These are phyloP conservation scores for Sebastes diploproa DNA, from an alignment of 2,797 vertebrate genomes.

Conservation along the genomic window DNA sequence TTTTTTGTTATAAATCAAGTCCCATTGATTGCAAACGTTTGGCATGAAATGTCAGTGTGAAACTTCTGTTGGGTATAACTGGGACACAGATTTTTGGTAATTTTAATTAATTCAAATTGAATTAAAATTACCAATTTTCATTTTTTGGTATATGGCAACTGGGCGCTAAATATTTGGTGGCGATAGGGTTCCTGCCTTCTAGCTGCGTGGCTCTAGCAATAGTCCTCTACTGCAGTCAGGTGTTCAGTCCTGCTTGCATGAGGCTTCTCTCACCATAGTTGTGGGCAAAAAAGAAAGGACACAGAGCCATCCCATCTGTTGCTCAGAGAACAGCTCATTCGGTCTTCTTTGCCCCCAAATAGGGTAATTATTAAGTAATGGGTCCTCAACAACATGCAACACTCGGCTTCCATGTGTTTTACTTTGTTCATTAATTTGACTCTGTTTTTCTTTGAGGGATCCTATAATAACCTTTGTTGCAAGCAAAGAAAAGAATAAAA, in stretches of 20 bases:
- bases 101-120: not conserved
- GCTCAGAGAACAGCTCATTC: conserved; percentile 26
- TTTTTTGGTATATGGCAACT: conserved; percentile 25
- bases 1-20: conserved; percentile 30
- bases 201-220: conserved; percentile 47
- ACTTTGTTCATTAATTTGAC: conserved; percentile 57
- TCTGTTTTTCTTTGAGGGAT: conserved; percentile 58
- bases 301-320: conserved; percentile 31
- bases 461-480: conserved; percentile 68
- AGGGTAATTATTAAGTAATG: conserved; percentile 29
- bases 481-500: conserved; percentile 71
- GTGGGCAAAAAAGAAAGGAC: conserved; percentile 15
- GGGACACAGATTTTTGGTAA: conserved; percentile 21
- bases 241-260: conserved; percentile 51
- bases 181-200: conserved; percentile 21
- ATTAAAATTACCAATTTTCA: not conserved
- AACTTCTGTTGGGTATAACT: conserved; percentile 25
- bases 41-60: conserved; percentile 38
- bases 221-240: conserved; percentile 54
- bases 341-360: conserved; percentile 4
- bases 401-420: conserved; percentile 70
- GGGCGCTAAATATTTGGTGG: conserved; percentile 22
- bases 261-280: conserved; percentile 37
- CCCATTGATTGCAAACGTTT: conserved; percentile 40
- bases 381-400: conserved; percentile 57